Evolutionary conservation across 2,113 vertebrate genomes (phyloP).

Genomic region (Dicaeum eximium): DNA sequence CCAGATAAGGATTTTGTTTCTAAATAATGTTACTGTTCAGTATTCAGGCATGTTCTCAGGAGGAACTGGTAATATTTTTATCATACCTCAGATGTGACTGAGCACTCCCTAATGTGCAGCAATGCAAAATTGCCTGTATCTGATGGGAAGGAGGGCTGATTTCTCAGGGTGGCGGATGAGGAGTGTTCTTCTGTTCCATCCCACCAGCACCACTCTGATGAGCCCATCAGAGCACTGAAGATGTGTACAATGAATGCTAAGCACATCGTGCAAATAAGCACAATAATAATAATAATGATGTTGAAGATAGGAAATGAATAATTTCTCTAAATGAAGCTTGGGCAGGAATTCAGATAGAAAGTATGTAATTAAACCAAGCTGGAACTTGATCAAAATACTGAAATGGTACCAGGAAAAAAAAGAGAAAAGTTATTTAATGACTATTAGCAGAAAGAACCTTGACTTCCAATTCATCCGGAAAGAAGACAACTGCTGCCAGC

Average conservation of each 20-base stretch:
- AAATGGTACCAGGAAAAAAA: constrained; percentile 27
- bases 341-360: constrained; percentile 56
- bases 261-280: constrained; percentile 39
- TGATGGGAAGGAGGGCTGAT: background rate
- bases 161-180: background rate
- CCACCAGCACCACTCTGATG: background rate
- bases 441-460: constrained; percentile 14
- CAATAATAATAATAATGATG: constrained; percentile 45
- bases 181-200: constrained; percentile 2
- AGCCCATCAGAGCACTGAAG: constrained; percentile 9
- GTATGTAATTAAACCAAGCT: constrained; percentile 56
- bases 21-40: background rate
- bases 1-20: background rate
- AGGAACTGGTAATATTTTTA: background rate
- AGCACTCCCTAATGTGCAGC: background rate
- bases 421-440: background rate
- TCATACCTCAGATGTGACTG: background rate
- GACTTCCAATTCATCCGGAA: background rate
- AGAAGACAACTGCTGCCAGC: background rate
- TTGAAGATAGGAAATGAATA: constrained; percentile 60
- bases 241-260: constrained; percentile 37
- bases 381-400: constrained; percentile 51
- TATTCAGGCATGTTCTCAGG: background rate
- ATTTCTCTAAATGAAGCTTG: constrained; percentile 61
- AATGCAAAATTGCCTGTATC: background rate